Evolutionary conservation across 2,113 vertebrate genomes (phyloP), one percentile per base, ranked within the genome.

Genomic region (Telmatochromis bifrenatus): DNA sequence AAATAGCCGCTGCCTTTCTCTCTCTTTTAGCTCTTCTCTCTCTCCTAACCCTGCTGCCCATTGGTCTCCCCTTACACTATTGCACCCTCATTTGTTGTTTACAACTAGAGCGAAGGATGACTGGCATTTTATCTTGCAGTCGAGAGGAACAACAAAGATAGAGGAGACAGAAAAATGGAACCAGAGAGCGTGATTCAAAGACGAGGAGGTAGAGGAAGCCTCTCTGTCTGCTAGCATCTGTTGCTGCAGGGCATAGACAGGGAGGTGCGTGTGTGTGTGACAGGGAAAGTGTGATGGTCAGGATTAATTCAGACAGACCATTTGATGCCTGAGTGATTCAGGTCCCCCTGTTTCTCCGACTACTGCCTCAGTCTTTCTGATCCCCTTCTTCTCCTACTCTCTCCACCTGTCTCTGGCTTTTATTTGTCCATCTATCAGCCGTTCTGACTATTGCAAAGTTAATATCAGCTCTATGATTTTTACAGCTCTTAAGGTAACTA

Each of bases 281-380:
- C 86, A 91, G 65, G 68, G 89, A 79, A 87, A 80, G 84, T 51
- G 54, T 91, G 89, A 94, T 88, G 87, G 91, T 93, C 87, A 87
- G 90, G 90, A 94, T 95, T 90, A 93, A 94, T 91, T 93, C 93
- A 91, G 91, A 93, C 91, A 92, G 88, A 93, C 87, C 92, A 93
- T 94, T 95, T 93, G 93, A 95, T 92, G 93, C 90, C 86, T 90
- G 90, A 93, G 68, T 86, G 92, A 91, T 86, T 92, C 42, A n/a
- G 7, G 75, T 87, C 82, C 84, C 51, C 85, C 73, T 89, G 89
- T 83, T 92, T 93, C 91, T 87, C 42, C 82, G 83, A 49, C 89
- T 89, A 89, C 90, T 90, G 68, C 23, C 35, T 79, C 26, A 47
- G 75, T 82, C 75, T 62, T 33, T 84, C 77, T 82, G 54, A 84